Conservation (phyloP, 2,113 vertebrate species). For the Vulpes vulpes region DNA sequence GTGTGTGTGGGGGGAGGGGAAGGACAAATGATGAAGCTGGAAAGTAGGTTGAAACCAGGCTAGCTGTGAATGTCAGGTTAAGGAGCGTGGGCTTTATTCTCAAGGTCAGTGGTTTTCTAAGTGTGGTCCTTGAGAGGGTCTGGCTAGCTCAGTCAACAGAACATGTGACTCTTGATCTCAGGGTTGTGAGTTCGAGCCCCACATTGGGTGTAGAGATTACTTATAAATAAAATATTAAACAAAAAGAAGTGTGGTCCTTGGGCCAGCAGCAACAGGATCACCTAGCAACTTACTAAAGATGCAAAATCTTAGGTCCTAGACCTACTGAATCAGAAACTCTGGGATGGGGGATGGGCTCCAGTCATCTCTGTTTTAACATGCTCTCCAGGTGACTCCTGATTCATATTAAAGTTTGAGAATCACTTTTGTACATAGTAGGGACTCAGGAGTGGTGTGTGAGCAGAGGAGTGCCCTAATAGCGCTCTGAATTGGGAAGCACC, state of each 20-base stretch:
- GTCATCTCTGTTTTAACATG: neutral
- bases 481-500: neutral
- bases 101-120: neutral
- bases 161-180: neutral
- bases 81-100: neutral
- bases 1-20: neutral
- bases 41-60: constrained; percentile 54
- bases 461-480: neutral
- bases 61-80: neutral
- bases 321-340: neutral
- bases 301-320: neutral
- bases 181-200: neutral
- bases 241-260: neutral
- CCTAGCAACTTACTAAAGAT: neutral
- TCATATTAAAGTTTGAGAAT: neutral
- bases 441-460: neutral
- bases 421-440: neutral
- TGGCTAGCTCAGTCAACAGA: neutral
- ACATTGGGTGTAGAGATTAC: neutral
- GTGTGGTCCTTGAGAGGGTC: neutral
- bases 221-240: neutral
- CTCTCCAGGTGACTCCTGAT: neutral
- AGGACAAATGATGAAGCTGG: neutral
- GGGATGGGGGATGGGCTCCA: neutral
- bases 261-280: neutral